These are phyloP conservation scores for Apotomis capreana DNA, from an alignment of 2,888 invertebrate species.

Conservation along the genomic window DNA sequence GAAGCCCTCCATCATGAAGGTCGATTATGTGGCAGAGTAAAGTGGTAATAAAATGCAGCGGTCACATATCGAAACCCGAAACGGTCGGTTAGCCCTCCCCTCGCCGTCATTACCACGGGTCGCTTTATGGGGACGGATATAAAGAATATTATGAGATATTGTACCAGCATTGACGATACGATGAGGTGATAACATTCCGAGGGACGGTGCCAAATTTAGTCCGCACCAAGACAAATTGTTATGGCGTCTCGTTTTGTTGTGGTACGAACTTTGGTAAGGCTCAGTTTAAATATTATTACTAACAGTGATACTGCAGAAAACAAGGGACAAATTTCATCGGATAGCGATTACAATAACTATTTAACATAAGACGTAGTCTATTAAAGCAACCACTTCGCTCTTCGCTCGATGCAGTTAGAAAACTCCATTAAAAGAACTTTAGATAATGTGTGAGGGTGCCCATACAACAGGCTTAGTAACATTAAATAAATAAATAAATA, in stretches of 20 bases:
- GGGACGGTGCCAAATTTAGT: constrained; percentile 68
- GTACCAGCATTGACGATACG: constrained; percentile 73
- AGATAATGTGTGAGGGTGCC: too few relatives aligned
- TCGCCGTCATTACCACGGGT: constrained; percentile 78
- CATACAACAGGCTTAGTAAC: too few relatives aligned
- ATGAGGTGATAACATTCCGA: constrained; percentile 78
- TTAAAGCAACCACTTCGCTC: too few relatives aligned
- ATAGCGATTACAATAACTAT: not conserved
- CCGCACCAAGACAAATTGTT: constrained; percentile 67
- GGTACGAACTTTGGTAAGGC: not conserved
- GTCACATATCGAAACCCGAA: constrained; percentile 81
- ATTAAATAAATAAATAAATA: too few relatives aligned
- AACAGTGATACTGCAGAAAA: not conserved
- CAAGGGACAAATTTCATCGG: not conserved
- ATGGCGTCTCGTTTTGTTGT: constrained; percentile 48
- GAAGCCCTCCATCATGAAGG: constrained; percentile 79
- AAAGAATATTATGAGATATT: constrained; percentile 83
- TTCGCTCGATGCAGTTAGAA: too few relatives aligned
- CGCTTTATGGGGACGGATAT: constrained; percentile 81
- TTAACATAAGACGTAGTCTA: too few relatives aligned
- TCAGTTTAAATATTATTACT: not conserved
- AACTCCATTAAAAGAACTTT: too few relatives aligned
- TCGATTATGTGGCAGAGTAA: constrained; percentile 82
- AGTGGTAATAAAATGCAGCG: constrained; percentile 84
- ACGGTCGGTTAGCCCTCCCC: constrained; percentile 79